phyloP scores from a whole-genome alignment of 1,140 invertebrate genomes.

The Lordiphosa stackelbergi region DNA sequence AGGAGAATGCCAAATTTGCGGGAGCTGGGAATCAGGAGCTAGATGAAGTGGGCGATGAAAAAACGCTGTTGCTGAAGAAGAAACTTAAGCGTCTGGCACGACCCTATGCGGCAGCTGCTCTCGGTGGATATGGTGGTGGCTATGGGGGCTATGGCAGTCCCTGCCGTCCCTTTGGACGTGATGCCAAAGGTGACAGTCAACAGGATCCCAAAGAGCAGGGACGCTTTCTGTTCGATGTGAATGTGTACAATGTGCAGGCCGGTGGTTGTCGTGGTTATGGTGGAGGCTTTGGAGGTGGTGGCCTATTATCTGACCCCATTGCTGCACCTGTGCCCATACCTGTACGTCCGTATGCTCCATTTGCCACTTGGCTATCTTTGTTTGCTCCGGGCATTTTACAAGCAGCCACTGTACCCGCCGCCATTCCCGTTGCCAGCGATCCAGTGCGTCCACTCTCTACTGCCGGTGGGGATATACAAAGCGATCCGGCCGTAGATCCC shows the following conservation, averaged over 20 bases:
- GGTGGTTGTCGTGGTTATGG: conserved; percentile 50
- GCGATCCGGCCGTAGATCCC: conserved; percentile 69
- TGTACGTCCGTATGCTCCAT: conserved; percentile 56
- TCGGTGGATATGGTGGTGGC: conserved; percentile 11
- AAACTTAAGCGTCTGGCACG: conserved; percentile 48
- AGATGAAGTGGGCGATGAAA: conserved; percentile 48
- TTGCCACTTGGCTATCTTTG: conserved; percentile 61
- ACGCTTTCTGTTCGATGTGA: conserved; percentile 67
- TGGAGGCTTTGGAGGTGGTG: conserved; percentile 30
- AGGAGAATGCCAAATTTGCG: conserved; percentile 69
- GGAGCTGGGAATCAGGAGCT: conserved; percentile 63
- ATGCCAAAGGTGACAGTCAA: conserved; percentile 32
- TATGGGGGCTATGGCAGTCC: conserved; percentile 33
- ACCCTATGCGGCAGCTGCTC: conserved; percentile 23
- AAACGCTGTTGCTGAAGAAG: conserved; percentile 54
- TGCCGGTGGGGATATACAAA: conserved; percentile 42
- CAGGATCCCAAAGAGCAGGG: conserved; percentile 62
- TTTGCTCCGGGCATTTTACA: conserved; percentile 68
- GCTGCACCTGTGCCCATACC: conserved; percentile 38
- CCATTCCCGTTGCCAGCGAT: conserved; percentile 17
- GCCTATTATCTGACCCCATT: conserved; percentile 56
- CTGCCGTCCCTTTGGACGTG: conserved; percentile 58
- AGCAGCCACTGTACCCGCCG: conserved; percentile 43
- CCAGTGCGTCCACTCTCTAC: conserved; percentile 26
- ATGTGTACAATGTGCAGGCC: conserved; percentile 65